A percentile compares a stretch with the other conserved stretches of the same genome.
Conservation (phyloP, 2,113 vertebrate species). For the Crotalus viridis region DNA sequence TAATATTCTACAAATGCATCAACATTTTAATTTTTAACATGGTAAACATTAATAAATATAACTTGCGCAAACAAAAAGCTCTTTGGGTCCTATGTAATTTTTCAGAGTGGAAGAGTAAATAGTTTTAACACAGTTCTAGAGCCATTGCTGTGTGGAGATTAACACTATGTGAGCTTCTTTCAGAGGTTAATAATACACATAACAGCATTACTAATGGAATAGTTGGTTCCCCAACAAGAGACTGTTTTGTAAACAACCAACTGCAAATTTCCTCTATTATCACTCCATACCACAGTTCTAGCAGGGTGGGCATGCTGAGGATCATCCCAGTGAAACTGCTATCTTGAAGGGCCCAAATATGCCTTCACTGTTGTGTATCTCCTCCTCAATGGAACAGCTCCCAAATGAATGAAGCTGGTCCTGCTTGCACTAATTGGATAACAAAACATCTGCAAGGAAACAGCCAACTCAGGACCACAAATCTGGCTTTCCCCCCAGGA, state of each 20-base stretch:
- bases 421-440: background rate
- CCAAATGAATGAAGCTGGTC: background rate
- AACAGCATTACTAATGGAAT: background rate
- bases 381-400: background rate
- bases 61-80: background rate
- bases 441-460: background rate
- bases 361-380: background rate
- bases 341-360: background rate
- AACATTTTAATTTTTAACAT: background rate
- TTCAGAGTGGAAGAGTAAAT: background rate
- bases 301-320: background rate
- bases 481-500: background rate
- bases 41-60: background rate
- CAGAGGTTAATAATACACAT: background rate
- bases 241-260: background rate
- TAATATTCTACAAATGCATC: background rate
- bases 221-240: background rate
- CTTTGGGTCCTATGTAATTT: background rate
- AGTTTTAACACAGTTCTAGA: background rate
- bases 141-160: background rate
- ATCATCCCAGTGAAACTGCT: background rate
- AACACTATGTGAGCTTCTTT: background rate
- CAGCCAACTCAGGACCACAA: background rate
- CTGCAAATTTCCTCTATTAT: background rate
- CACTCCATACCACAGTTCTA: background rate